Evolutionary conservation across 2,888 invertebrate species (phyloP), one percentile per base, ranked within the genome.

Genomic region (Limnephilus lunatus): DNA sequence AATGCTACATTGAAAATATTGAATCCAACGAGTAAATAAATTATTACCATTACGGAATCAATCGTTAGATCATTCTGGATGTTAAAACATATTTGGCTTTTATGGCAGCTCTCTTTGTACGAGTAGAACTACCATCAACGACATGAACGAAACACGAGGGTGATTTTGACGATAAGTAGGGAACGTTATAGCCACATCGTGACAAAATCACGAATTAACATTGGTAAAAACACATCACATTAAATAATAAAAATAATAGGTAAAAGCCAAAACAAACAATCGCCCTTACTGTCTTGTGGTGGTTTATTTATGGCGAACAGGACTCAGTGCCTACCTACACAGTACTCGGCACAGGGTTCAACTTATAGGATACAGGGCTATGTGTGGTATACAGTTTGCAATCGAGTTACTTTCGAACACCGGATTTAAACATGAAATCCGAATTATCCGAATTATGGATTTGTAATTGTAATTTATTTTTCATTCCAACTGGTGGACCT

Each of bases 171-270:
- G 68, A 68, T 68, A 25, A 68, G 9, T n/a, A 68, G n/a, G 53
- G 68, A 68, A 68, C 68, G 15, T 68, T 68, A 68, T 15, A 25
- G 68, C 68, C 19, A 68, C 68, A 68, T 68, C 68, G 68, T 68
- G 68, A 68, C 68, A 68, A 68, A 68, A 68, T 68, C 68, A n/a
- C n/a, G 68, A 68, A 68, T 68, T 68, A 68, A 68, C 68, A 68
- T 68, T 9, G n/a, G 68, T 68, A 68, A 68, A 68, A 68, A 68
- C 68, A 68, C 68, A 68, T 9, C 68, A 9, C 68, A 68, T 68
- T n/a, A 68, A 68, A 68, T 68, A 25, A 25, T 68, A 68, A 68
- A 25, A 68, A 68, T 68, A 68, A 68, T 68, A 68, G 68, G 68
- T 68, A 68, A 68, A 68, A 25, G 68, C 25, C 68, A 25, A 68